phyloP scores from a whole-genome alignment of 2,113 vertebrate species.

The mouse (Mus musculus) region DNA sequence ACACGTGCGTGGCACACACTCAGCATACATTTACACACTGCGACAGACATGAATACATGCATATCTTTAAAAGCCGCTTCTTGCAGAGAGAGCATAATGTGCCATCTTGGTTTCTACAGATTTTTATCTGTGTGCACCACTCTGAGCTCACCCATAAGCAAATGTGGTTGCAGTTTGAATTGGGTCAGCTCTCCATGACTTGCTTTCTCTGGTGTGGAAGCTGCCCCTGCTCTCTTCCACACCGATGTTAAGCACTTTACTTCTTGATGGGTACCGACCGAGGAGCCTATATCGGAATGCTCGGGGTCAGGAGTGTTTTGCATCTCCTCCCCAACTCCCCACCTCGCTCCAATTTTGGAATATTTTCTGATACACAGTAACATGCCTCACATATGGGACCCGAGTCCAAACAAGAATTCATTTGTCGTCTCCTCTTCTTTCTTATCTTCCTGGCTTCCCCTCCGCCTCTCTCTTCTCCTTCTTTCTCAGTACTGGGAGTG shows the following conservation, averaged over 20 bases:
- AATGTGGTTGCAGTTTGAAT: neutral
- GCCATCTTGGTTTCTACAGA: neutral
- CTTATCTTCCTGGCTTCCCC: neutral
- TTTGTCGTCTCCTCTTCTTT: neutral
- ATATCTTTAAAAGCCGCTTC: neutral
- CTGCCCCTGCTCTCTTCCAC: neutral
- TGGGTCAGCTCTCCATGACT: neutral
- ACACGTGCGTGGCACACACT: neutral
- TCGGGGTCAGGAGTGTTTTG: neutral
- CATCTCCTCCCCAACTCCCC: neutral
- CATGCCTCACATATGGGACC: neutral
- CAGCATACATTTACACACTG: neutral
- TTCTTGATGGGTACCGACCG: neutral
- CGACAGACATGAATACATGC: neutral
- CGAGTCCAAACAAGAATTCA: neutral
- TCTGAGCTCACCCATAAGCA: neutral
- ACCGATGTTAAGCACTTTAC: neutral
- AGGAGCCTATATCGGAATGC: neutral
- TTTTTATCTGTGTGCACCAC: neutral
- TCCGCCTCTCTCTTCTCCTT: no score
- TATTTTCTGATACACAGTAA: neutral
- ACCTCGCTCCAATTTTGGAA: neutral
- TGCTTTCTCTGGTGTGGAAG: neutral
- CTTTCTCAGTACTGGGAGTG: neutral
- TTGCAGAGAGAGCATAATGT: neutral